Base-by-base conservation (phyloP, 2,888 invertebrate genomes). In the Trissoscelio sp. region DNA sequence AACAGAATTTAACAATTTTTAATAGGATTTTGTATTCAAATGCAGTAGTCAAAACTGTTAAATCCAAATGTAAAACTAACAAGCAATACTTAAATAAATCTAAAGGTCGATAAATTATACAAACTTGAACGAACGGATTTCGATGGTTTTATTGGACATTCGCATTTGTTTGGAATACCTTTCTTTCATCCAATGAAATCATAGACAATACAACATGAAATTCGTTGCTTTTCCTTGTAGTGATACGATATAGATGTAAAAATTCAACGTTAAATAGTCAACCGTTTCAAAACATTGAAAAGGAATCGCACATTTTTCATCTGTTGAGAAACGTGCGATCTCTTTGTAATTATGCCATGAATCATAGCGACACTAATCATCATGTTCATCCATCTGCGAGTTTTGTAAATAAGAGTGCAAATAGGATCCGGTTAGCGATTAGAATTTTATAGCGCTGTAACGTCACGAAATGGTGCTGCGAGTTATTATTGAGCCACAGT, bases 171-270 rank as follows among this genome's bases (percentile, higher is more conserved):
- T 39, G 12, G 31, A 55, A 24, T 9, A 60, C 42, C 39, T 34
- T 58, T 18, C 12, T 48, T 60, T 42, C 6, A 24, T 51, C 60
- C 72, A 60, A 60, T 72, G 24, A 72, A 58, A 60, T 72, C 51
- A 28, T 70, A 70, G 70, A 70, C 58, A 70, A 70, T 70, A 70
- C 39, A n/a, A 46, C 22, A 31, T 58, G 34, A 48, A 60, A 51
- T 51, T 70, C 22, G 28, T 44, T 55, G 57, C 48, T 57, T 57
- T 34, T 34, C 46, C 57, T n/a, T 16, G 12, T 46, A 57, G 69
- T 22, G 20, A 3, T 51, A 46, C 31, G 20, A 34, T 14, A 11
- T 70, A 44, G 39, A 31, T 31, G 22, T 42, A 58, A 14, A 58
- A 70, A 58, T 14, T 34, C 34, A 46, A 34, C n/a, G 18, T 46